These are phyloP conservation scores for Coenonympha arcania DNA, from an alignment of 2,888 invertebrate genomes.

Conservation along the genomic window DNA sequence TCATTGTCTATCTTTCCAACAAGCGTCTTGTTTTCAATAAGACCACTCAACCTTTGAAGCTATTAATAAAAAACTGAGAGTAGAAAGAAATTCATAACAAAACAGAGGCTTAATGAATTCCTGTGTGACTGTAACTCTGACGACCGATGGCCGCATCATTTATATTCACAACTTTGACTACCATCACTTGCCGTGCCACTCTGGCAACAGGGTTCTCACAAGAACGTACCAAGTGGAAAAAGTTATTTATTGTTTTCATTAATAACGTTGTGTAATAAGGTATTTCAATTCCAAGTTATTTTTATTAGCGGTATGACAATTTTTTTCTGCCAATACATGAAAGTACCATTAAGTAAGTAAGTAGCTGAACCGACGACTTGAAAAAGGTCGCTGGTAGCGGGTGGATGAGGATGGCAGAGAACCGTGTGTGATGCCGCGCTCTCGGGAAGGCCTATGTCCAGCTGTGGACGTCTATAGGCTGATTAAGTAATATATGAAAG, in stretches of 20 bases:
- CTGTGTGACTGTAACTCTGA: not conserved
- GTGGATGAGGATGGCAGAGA: too few species aligned
- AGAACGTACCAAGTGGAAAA: not conserved
- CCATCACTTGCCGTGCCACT: not conserved
- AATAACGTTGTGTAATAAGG: not conserved
- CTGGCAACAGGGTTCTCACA: not conserved
- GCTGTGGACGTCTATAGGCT: too few species aligned
- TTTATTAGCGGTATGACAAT: too few species aligned
- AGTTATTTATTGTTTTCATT: not conserved
- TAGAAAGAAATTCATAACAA: constrained; percentile 4
- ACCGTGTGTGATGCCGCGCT: too few species aligned
- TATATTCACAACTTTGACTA: not conserved
- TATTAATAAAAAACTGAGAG: not conserved
- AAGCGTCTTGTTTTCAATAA: not conserved
- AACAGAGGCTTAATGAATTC: constrained; percentile 4
- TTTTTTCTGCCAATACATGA: too few species aligned
- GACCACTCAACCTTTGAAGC: not conserved
- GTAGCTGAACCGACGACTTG: too few species aligned
- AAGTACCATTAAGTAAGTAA: too few species aligned
- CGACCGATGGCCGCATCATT: not conserved
- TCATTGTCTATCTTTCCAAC: too few species aligned
- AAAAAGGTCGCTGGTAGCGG: too few species aligned
- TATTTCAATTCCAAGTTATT: too few species aligned
- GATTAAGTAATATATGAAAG: too few species aligned
- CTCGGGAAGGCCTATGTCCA: too few species aligned